These are phyloP conservation scores for Agrochola litura DNA, from an alignment of 2,888 invertebrate genomes.

Conservation along the genomic window DNA sequence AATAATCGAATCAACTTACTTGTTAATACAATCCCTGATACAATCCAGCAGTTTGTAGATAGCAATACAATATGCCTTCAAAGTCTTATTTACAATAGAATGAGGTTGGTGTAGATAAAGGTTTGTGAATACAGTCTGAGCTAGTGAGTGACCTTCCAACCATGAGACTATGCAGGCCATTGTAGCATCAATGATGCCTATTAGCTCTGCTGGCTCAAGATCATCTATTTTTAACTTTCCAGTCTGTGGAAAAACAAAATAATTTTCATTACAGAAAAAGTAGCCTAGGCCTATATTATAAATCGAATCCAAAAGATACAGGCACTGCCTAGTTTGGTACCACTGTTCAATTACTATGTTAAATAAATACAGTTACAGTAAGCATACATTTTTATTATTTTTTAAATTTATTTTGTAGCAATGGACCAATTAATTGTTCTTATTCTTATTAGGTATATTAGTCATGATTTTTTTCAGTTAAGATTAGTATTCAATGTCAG, in stretches of 20 bases:
- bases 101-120: slow-evolving; percentile 98
- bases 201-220: slow-evolving; percentile 94
- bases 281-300: too few relatives aligned
- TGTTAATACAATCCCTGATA: slow-evolving; percentile 96
- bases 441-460: not conserved
- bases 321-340: too few relatives aligned
- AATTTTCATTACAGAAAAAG: not conserved
- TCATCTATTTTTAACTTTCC: slow-evolving; percentile 94
- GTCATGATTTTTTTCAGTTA: not conserved
- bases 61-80: slow-evolving; percentile 96
- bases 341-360: too few relatives aligned
- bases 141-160: slow-evolving; percentile 98
- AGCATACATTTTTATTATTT: too few relatives aligned
- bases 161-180: slow-evolving; percentile 98
- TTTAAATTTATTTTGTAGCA: too few relatives aligned
- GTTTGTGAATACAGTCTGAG: slow-evolving; percentile 99
- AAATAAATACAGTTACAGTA: too few relatives aligned
- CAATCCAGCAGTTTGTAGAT: slow-evolving; percentile 97
- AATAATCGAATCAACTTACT: slow-evolving; percentile 88
- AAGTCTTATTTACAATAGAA: slow-evolving; percentile 94
- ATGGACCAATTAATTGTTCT: too few relatives aligned
- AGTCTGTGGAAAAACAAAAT: slow-evolving; percentile 85
- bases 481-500: not conserved
- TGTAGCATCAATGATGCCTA: slow-evolving; percentile 98
- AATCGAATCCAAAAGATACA: too few relatives aligned